Evolutionary conservation across 2,113 vertebrate species (phyloP).

Genomic region (Tachycineta bicolor): DNA sequence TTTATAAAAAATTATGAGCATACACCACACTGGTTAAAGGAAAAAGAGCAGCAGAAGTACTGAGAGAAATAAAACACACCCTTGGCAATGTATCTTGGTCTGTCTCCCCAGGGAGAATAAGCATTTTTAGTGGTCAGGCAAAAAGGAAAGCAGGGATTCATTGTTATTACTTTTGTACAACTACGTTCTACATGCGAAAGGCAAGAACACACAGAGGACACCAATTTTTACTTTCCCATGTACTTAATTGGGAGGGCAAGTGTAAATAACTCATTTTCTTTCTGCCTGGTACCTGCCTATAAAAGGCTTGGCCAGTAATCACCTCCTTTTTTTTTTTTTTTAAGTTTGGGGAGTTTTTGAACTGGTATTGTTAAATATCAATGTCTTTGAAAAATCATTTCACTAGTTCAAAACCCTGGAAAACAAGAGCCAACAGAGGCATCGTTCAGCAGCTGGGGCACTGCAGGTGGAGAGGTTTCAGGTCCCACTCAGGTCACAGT

Average conservation of each 20-base stretch:
- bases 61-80: slow-evolving; percentile 50
- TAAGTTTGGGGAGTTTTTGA: neutral
- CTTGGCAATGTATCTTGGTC: slow-evolving; percentile 12
- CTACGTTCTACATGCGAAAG: neutral
- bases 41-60: slow-evolving; percentile 23
- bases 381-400: neutral
- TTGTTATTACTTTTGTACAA: slow-evolving; percentile 19
- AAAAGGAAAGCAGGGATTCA: slow-evolving; percentile 31
- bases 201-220: neutral
- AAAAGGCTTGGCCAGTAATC: neutral
- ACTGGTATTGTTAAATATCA: neutral
- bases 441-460: neutral
- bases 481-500: neutral
- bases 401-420: neutral
- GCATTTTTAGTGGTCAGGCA: slow-evolving; percentile 39
- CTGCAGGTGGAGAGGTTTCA: slow-evolving; percentile 22
- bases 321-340: neutral
- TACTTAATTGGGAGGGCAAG: neutral
- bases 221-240: neutral
- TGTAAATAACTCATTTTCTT: neutral
- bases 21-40: slow-evolving; percentile 1
- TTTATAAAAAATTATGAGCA: slow-evolving; percentile 20
- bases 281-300: neutral
- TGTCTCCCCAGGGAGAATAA: neutral
- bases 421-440: neutral